phyloP scores from a whole-genome alignment of 2,113 vertebrate species.

The Morone saxatilis region DNA sequence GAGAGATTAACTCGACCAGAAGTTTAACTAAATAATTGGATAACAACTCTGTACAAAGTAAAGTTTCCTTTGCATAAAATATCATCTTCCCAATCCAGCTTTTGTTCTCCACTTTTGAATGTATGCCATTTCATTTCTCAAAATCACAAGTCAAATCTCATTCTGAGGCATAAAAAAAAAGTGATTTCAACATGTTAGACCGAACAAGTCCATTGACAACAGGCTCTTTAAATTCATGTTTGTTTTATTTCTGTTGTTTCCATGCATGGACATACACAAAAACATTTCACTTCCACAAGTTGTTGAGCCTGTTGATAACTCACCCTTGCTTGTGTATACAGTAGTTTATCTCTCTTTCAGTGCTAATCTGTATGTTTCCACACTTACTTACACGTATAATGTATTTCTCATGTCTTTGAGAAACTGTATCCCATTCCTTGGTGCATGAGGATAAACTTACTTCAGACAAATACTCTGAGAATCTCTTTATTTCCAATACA shows the following conservation, averaged over 20 bases:
- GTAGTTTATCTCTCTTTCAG: slow-evolving; percentile 1
- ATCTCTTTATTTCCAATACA: neutral
- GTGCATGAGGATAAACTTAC: neutral
- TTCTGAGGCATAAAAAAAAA: slow-evolving; percentile 44
- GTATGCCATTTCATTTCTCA: slow-evolving; percentile 74
- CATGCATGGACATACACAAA: slow-evolving; percentile 73
- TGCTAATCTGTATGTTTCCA: slow-evolving; percentile 20
- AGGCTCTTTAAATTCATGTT: slow-evolving; percentile 71
- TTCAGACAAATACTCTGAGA: slow-evolving; percentile 3
- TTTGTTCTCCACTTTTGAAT: slow-evolving; percentile 68
- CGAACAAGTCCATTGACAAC: slow-evolving; percentile 86
- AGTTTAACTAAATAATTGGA: neutral
- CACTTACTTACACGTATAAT: slow-evolving; percentile 17
- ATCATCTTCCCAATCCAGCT: slow-evolving; percentile 37
- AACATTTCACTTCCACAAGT: slow-evolving; percentile 33
- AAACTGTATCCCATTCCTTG: slow-evolving; percentile 67
- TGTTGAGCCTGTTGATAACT: slow-evolving; percentile 43
- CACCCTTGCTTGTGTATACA: slow-evolving; percentile 21
- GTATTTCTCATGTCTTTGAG: slow-evolving; percentile 29
- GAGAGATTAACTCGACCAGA: neutral
- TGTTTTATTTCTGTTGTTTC: slow-evolving; percentile 56
- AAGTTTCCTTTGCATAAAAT: slow-evolving; percentile 20
- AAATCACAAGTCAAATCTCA: slow-evolving; percentile 58
- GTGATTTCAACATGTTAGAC: slow-evolving; percentile 35
- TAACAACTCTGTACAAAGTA: rapidly evolving